Evolutionary conservation across 2,797 vertebrate genomes (phyloP), one percentile per base, ranked within the genome.

Genomic region (Cottoperca gobio): DNA sequence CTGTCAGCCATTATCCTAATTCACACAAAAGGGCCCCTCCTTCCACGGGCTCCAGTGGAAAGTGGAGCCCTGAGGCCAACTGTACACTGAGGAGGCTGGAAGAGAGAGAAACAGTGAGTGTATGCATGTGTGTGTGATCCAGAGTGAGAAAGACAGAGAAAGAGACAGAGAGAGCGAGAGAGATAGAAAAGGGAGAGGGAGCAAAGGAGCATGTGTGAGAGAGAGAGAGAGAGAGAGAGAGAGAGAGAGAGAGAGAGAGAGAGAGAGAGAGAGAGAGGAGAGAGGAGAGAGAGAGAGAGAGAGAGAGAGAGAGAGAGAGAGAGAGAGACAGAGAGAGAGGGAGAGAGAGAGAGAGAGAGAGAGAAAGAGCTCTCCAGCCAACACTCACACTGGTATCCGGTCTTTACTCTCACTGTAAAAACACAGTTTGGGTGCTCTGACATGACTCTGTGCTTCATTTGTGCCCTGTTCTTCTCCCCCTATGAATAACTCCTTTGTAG

Each of bases 1-100:
- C 92, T 93, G 92, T 93, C 93, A 93, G 93, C 91, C 93, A 93
- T 94, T 94, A 94, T 94, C 90, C 91, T 94, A 94, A 94, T 94
- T 93, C 93, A 94, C 90, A 93, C 87, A 93, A 93, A 92, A 90
- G 89, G 85, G 85, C 89, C 90, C 89, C 91, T 91, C 92, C 92
- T 91, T 94, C 84, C 87, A 91, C 92, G 92, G 92, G 91, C 90
- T 93, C 89, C 89, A 92, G 89, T 82, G 90, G 90, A 94, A 93
- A 93, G 92, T 90, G 79, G 78, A 91, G 88, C 91, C 93, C 93
- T 8, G 73, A 85, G 91, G 93, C 85, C 79, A 88, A 89, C 74
- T 92, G 89, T 89, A 83, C 89, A 85, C 88, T 59, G 89, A 92
- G 91, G 87, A 92, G 90, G 87, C 84, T 87, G 87, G 73, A 84